A percentile compares a stretch with the other conserved stretches of the same genome.
These are phyloP conservation scores for Strigamia crassipes DNA, from an alignment of 2,888 invertebrate species.

Conservation along the genomic window DNA sequence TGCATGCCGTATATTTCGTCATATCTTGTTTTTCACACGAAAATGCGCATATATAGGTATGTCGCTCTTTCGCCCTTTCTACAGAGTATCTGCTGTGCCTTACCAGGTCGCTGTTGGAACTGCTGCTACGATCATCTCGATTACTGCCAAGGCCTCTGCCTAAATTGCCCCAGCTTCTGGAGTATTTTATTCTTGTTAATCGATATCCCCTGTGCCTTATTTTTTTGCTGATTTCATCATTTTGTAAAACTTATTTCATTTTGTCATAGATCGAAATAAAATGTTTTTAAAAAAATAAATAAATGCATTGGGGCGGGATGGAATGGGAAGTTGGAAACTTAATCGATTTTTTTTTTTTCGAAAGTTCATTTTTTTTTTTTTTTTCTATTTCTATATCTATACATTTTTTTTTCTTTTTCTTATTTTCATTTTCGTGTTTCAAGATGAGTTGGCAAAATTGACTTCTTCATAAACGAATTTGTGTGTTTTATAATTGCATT, in stretches of 20 bases:
- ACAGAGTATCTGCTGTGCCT: slow-evolving; percentile 36
- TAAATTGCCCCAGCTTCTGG: slow-evolving; percentile 46
- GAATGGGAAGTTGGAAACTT: not conserved
- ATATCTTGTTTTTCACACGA: slow-evolving; percentile 23
- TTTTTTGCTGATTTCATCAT: slow-evolving; percentile 44
- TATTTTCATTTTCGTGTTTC: not conserved
- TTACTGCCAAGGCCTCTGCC: slow-evolving; percentile 46
- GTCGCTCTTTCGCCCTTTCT: slow-evolving; percentile 35
- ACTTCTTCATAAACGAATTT: not conserved
- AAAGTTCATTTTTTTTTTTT: not conserved
- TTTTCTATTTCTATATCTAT: not conserved
- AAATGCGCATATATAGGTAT: slow-evolving; percentile 40
- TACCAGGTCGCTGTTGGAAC: slow-evolving; percentile 32
- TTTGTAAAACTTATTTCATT: slow-evolving; percentile 35
- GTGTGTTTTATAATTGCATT: not conserved
- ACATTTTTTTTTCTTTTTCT: not conserved
- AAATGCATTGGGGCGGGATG: slow-evolving; percentile 9
- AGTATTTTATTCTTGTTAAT: slow-evolving; percentile 46
- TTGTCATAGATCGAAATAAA: not conserved
- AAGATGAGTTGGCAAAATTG: not conserved
- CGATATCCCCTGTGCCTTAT: slow-evolving; percentile 47
- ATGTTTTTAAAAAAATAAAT: not conserved
- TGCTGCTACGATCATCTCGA: slow-evolving; percentile 39
- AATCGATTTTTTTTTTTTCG: not conserved
- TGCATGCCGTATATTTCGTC: slow-evolving; percentile 2